These are phyloP conservation scores for Agriotes lineatus DNA, from an alignment of 2,888 invertebrate genomes.

Conservation along the genomic window DNA sequence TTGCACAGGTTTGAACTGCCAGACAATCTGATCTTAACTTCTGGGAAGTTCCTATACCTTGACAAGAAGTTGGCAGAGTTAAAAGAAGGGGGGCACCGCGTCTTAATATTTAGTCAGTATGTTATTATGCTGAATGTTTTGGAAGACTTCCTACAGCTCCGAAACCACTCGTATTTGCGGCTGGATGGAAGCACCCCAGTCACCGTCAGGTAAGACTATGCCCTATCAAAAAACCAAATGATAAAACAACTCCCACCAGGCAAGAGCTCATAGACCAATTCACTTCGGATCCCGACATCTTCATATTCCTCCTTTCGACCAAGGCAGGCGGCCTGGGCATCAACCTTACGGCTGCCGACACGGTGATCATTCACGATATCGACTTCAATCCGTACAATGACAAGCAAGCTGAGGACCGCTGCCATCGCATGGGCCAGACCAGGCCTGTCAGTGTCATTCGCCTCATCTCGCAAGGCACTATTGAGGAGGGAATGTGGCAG, in stretches of 20 bases:
- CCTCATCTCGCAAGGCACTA: constrained; percentile 86
- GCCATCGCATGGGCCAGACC: constrained; percentile 82
- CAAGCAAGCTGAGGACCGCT: constrained; percentile 95
- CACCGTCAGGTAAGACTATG: constrained; percentile 78
- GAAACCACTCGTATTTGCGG: constrained; percentile 80
- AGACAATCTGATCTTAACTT: constrained; percentile 78
- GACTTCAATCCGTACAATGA: constrained; percentile 99
- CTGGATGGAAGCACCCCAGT: constrained; percentile 94
- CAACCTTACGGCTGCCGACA: constrained; percentile 94
- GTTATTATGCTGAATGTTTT: constrained; percentile 94
- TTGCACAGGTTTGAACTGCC: constrained; percentile 75
- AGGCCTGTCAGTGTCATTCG: constrained; percentile 90
- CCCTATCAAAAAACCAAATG: too few species aligned
- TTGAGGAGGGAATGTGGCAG: constrained; percentile 93
- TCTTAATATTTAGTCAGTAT: constrained; percentile 96
- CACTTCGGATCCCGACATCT: constrained; percentile 82
- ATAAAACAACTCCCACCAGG: too few species aligned
- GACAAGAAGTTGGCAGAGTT: constrained; percentile 82
- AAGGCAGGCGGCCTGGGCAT: constrained; percentile 96
- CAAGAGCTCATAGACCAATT: constrained; percentile 93
- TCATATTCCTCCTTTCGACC: constrained; percentile 92
- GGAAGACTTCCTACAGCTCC: constrained; percentile 86
- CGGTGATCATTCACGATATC: constrained; percentile 96
- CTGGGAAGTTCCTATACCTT: constrained; percentile 88
- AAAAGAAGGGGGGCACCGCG: constrained; percentile 81